These are phyloP conservation scores for Dendrolimus houi DNA, from an alignment of 2,888 invertebrate species.

Conservation along the genomic window DNA sequence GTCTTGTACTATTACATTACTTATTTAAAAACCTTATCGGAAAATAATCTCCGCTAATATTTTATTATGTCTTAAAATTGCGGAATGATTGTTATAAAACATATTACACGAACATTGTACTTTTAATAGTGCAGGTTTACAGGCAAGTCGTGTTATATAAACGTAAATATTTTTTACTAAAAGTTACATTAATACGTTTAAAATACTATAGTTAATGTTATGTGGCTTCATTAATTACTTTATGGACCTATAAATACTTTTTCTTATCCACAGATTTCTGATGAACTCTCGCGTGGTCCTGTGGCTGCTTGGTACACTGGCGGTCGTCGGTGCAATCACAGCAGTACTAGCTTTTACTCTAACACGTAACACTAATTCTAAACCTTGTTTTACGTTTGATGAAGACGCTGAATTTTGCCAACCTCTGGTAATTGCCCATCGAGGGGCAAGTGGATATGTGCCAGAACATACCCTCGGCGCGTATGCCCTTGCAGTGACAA, in stretches of 20 bases:
- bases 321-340: slow-evolving; percentile 13
- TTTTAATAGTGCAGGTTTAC: too few relatives aligned
- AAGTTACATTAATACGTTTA: too few relatives aligned
- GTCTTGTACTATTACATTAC: neutral
- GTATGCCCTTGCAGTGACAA: slow-evolving; percentile 57
- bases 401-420: slow-evolving; percentile 40
- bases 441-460: slow-evolving; percentile 61
- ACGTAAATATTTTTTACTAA: too few relatives aligned
- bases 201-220: too few relatives aligned
- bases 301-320: slow-evolving; percentile 19
- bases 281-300: slow-evolving; percentile 12
- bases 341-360: slow-evolving; percentile 18
- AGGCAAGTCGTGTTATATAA: too few relatives aligned
- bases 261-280: neutral
- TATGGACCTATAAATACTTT: too few relatives aligned
- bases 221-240: too few relatives aligned
- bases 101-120: too few relatives aligned
- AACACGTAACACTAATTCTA: slow-evolving; percentile 13
- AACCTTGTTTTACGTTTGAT: slow-evolving; percentile 11
- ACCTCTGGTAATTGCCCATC: slow-evolving; percentile 54
- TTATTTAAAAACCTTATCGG: slow-evolving; percentile 17
- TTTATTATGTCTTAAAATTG: slow-evolving; percentile 8
- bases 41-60: slow-evolving; percentile 20
- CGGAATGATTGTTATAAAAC: neutral
- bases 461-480: slow-evolving; percentile 65